Evolutionary conservation across 2,797 vertebrate species (phyloP).

Genomic region (Rhinichthys osculus): DNA sequence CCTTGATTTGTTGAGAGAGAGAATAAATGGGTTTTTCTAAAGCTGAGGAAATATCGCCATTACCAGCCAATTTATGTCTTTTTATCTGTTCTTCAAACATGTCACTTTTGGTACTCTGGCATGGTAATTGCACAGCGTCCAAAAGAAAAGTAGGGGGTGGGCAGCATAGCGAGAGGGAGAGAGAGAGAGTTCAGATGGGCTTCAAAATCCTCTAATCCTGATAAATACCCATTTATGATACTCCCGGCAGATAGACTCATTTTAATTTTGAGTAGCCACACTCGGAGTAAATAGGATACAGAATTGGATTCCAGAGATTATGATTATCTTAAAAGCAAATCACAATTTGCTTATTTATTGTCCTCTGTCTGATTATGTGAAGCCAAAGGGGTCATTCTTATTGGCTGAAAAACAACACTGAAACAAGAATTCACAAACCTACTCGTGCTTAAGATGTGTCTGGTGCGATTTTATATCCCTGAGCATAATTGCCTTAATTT

Average conservation of each 20-base stretch:
- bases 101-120: constrained; percentile 99
- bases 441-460: background rate
- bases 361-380: constrained; percentile 63
- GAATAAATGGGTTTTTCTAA: constrained; percentile 99
- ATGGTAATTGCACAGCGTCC: constrained; percentile 94
- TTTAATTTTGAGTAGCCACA: constrained; percentile 94
- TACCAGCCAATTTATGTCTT: constrained; percentile 99
- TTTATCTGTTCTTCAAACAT: constrained; percentile 99
- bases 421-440: constrained; percentile 38
- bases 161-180: constrained; percentile 26
- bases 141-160: constrained; percentile 63
- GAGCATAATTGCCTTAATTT: constrained; percentile 40
- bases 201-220: constrained; percentile 92
- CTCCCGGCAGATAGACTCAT: constrained; percentile 92
- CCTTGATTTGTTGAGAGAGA: constrained; percentile 99
- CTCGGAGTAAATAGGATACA: constrained; percentile 89
- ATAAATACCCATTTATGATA: constrained; percentile 93
- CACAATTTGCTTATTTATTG: constrained; percentile 78
- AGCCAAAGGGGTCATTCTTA: constrained; percentile 58
- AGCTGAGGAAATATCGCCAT: constrained; percentile 99
- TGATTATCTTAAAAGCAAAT: constrained; percentile 92
- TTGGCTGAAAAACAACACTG: constrained; percentile 46
- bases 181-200: constrained; percentile 84
- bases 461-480: constrained; percentile 13
- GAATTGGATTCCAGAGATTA: constrained; percentile 93